Percentiles rank a stretch among this genome's conserved stretches.
These are phyloP conservation scores for Eulemur rubriventer DNA, from an alignment of 2,797 vertebrate species.

Conservation along the genomic window DNA sequence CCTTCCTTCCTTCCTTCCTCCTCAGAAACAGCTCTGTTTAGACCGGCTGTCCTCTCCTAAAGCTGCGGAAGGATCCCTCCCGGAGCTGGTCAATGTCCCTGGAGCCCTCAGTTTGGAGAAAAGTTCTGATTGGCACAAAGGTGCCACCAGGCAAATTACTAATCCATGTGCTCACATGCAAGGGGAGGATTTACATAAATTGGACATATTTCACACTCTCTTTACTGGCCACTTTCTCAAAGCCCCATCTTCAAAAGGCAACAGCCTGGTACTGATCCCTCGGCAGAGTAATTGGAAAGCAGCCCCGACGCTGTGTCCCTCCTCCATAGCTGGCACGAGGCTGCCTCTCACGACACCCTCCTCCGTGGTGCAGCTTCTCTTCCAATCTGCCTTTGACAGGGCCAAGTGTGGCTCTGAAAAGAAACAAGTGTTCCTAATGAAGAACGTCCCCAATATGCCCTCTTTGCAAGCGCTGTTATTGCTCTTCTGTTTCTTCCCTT, in stretches of 20 bases:
- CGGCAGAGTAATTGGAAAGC: neutral
- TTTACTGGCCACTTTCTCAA: constrained; percentile 79
- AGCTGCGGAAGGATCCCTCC: neutral
- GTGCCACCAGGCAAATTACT: constrained; percentile 11
- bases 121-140: neutral
- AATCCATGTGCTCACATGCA: neutral
- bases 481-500: neutral
- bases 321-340: constrained; percentile 59
- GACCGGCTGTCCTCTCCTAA: neutral
- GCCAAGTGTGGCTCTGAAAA: neutral
- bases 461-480: neutral
- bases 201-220: constrained; percentile 74
- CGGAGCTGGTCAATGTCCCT: neutral
- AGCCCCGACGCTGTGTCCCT: constrained; percentile 12
- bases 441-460: neutral
- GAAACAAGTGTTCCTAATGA: neutral
- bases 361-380: neutral
- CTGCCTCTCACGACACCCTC: constrained; percentile 52
- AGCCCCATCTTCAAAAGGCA: constrained; percentile 79
- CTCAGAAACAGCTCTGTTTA: neutral
- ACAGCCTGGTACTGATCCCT: constrained; percentile 77
- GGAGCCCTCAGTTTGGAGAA: neutral
- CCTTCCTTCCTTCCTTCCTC: neutral
- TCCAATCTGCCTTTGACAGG: neutral
- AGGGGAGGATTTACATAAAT: constrained; percentile 59